Conservation (phyloP, 2,113 vertebrate genomes). For the Stigmatopora nigra region DNA sequence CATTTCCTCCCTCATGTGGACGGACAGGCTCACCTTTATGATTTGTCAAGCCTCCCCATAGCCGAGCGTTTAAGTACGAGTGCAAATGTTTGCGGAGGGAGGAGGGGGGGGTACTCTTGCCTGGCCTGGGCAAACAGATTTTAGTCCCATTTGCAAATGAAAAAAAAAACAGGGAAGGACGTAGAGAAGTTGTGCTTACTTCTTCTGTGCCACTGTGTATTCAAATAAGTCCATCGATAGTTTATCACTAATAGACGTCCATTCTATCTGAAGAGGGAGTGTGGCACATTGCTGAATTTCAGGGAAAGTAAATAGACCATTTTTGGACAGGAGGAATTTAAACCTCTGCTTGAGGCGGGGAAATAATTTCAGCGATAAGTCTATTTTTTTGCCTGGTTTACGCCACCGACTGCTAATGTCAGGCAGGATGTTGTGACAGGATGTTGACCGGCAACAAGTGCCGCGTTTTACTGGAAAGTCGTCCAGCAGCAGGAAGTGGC, state of each 20-base stretch:
- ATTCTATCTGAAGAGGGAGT: too few relatives aligned
- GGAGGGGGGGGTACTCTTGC: conserved; percentile 58
- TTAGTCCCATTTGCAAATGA: conserved; percentile 74
- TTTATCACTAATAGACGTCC: too few relatives aligned
- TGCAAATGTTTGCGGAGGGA: conserved; percentile 71
- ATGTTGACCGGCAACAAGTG: conserved; percentile 58
- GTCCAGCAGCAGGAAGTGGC: conserved; percentile 57
- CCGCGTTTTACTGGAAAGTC: conserved; percentile 45
- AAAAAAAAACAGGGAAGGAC: conserved; percentile 62
- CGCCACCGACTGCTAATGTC: conserved; percentile 42
- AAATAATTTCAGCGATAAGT: conserved; percentile 33
- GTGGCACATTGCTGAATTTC: conserved; percentile 64
- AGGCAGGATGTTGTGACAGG: conserved; percentile 56
- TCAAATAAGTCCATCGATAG: too few relatives aligned
- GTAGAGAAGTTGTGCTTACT: conserved; percentile 59
- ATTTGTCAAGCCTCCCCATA: conserved; percentile 51
- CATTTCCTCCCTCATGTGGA: conserved; percentile 54
- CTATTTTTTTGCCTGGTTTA: conserved; percentile 9
- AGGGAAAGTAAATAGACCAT: conserved; percentile 59
- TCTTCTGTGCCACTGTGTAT: too few relatives aligned
- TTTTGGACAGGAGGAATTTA: conserved; percentile 55
- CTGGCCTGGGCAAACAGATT: conserved; percentile 72
- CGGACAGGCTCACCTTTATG: conserved; percentile 43
- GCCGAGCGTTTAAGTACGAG: conserved; percentile 64
- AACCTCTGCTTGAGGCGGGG: conserved; percentile 55